Percentiles rank a stretch among this genome's conserved stretches.
These are phyloP conservation scores for Caretta caretta DNA, from an alignment of 2,113 vertebrate genomes.

Conservation along the genomic window DNA sequence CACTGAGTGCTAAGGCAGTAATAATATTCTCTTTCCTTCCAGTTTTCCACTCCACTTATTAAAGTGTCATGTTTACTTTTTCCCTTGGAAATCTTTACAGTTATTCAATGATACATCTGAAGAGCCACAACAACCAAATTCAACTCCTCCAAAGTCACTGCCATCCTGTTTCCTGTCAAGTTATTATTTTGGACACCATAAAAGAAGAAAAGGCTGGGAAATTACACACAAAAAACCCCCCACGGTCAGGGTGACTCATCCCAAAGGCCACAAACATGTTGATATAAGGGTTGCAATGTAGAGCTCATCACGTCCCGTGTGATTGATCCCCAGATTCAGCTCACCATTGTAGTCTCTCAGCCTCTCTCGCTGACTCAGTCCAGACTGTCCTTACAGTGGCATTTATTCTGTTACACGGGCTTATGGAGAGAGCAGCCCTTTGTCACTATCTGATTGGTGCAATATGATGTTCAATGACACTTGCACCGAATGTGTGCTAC, in stretches of 20 bases:
- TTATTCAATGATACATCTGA: background rate
- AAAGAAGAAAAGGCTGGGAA: slow-evolving; percentile 21
- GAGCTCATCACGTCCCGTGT: background rate
- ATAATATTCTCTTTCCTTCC: background rate
- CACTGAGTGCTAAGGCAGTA: background rate
- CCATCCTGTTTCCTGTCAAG: background rate
- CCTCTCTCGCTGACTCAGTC: background rate
- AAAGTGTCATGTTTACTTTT: background rate
- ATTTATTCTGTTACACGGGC: background rate
- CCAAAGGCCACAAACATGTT: background rate
- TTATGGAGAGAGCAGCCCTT: background rate
- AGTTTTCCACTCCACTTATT: background rate
- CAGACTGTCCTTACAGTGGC: background rate
- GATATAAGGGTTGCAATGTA: background rate
- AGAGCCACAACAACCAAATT: background rate
- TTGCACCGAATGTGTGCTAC: background rate
- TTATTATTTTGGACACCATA: background rate
- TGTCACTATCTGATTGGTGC: background rate
- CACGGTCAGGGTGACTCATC: background rate
- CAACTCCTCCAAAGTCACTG: background rate
- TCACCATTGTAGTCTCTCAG: background rate
- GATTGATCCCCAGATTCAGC: background rate
- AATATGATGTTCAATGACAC: background rate
- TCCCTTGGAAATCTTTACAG: slow-evolving; percentile 12
- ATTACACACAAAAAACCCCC: slow-evolving; percentile 23